Conservation (phyloP, 2,113 vertebrate genomes). For the Trichechus manatus region DNA sequence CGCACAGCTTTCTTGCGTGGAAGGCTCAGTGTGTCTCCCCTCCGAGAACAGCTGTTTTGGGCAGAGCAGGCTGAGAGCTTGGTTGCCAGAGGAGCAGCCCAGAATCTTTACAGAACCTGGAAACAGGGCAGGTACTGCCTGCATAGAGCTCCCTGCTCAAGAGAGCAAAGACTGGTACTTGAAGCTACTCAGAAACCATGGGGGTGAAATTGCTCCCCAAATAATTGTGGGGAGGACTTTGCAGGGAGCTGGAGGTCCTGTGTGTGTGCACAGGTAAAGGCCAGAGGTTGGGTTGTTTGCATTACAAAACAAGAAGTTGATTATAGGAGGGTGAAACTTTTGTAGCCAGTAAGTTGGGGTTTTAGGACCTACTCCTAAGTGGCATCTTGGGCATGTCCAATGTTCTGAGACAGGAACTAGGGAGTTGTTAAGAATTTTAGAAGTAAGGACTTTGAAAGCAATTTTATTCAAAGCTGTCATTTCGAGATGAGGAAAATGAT, state of each 20-base stretch:
- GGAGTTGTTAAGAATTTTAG: not conserved
- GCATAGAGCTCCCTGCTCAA: not conserved
- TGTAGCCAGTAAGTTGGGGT: not conserved
- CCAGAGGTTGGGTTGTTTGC: not conserved
- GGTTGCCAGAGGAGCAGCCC: not conserved
- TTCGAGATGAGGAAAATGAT: not conserved
- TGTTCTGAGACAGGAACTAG: not conserved
- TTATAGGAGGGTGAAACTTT: not conserved
- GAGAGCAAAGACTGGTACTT: not conserved
- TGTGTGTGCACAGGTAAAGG: not conserved
- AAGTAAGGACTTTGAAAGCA: not conserved
- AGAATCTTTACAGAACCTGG: not conserved
- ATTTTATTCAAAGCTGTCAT: not conserved
- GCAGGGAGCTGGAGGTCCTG: not conserved
- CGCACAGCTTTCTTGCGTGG: too few relatives aligned
- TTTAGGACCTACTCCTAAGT: not conserved
- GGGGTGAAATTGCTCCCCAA: not conserved
- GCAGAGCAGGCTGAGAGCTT: not conserved
- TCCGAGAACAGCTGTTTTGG: not conserved
- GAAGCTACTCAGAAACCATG: not conserved
- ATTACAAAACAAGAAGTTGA: not conserved
- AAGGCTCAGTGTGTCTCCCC: not conserved
- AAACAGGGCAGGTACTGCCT: too few relatives aligned
- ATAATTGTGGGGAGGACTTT: not conserved
- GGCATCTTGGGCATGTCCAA: not conserved